These are phyloP conservation scores for Nixonia krombeini DNA, from an alignment of 1,140 invertebrate species.

Conservation along the genomic window DNA sequence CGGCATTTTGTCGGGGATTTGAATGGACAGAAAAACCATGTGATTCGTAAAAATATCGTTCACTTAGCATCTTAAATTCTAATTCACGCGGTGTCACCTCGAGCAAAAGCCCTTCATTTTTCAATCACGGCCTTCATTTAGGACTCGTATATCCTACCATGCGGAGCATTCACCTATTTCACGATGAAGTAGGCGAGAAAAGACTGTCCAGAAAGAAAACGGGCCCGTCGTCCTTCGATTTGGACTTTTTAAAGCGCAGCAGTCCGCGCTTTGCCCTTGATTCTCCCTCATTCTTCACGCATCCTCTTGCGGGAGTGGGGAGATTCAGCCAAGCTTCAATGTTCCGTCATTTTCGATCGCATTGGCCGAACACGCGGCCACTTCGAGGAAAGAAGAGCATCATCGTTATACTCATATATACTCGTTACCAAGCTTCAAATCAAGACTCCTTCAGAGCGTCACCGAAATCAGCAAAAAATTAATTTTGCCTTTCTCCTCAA, in stretches of 20 bases:
- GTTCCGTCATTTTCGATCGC: slow-evolving; percentile 8
- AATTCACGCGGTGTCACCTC: slow-evolving; percentile 14
- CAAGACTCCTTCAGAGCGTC: too few relatives aligned
- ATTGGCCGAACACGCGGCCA: slow-evolving; percentile 3
- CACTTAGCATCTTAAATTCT: background rate
- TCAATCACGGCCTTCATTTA: slow-evolving; percentile 38
- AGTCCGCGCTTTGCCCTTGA: slow-evolving; percentile 9
- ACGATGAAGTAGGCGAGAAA: slow-evolving; percentile 20
- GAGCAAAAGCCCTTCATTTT: slow-evolving; percentile 21
- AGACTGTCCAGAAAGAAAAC: slow-evolving; percentile 24
- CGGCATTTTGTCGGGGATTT: too few relatives aligned
- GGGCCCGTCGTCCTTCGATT: slow-evolving; percentile 28
- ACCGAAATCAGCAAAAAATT: too few relatives aligned
- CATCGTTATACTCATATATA: slow-evolving; percentile 11
- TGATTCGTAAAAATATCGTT: too few relatives aligned
- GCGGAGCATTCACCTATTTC: slow-evolving; percentile 23
- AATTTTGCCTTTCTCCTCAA: too few relatives aligned
- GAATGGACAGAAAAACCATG: too few relatives aligned
- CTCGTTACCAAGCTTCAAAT: slow-evolving; percentile 37
- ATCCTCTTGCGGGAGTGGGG: background rate
- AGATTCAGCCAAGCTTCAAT: background rate
- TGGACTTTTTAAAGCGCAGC: slow-evolving; percentile 20
- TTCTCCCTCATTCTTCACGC: slow-evolving; percentile 33
- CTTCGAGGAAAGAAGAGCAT: slow-evolving; percentile 9
- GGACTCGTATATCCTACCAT: slow-evolving; percentile 19